A percentile compares a stretch with the other conserved stretches of the same genome.
phyloP scores from a whole-genome alignment of 2,797 vertebrate species.

The Neoniphon sammara region DNA sequence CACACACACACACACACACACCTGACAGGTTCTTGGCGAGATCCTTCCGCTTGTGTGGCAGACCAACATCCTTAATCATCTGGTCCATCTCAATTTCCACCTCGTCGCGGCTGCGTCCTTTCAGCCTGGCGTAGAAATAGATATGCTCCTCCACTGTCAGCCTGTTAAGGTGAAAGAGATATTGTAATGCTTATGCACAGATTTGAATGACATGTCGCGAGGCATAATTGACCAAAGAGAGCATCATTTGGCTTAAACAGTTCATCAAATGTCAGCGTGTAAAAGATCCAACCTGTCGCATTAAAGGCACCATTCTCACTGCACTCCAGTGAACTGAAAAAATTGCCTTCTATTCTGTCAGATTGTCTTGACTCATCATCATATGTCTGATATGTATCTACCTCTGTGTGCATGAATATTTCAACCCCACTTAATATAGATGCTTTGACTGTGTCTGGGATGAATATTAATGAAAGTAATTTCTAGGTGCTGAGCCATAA shows the following conservation, averaged over 20 bases:
- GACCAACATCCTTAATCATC: conserved; percentile 92
- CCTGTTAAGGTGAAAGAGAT: conserved; percentile 73
- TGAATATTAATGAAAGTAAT: conserved; percentile 77
- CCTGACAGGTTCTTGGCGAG: conserved; percentile 94
- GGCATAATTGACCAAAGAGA: not conserved
- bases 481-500: conserved; percentile 66
- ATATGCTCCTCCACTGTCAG: conserved; percentile 98
- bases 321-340: not conserved
- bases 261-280: not conserved
- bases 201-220: conserved; percentile 13
- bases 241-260: conserved; percentile 5
- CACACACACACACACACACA: conserved; percentile 59
- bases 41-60: conserved; percentile 93
- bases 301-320: not conserved
- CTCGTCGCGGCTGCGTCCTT: conserved; percentile 86
- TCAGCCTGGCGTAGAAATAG: conserved; percentile 95
- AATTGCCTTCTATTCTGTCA: not conserved
- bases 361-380: conserved; percentile 8
- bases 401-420: conserved; percentile 60
- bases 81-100: conserved; percentile 92
- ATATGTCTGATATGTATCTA: conserved; percentile 19
- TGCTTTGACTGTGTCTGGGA: conserved; percentile 60
- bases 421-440: conserved; percentile 63
- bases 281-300: not conserved
- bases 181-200: not conserved